Evolutionary conservation across 2,797 vertebrate genomes (phyloP), one percentile per base, ranked within the genome.

Genomic region (Neostethus bicornis): DNA sequence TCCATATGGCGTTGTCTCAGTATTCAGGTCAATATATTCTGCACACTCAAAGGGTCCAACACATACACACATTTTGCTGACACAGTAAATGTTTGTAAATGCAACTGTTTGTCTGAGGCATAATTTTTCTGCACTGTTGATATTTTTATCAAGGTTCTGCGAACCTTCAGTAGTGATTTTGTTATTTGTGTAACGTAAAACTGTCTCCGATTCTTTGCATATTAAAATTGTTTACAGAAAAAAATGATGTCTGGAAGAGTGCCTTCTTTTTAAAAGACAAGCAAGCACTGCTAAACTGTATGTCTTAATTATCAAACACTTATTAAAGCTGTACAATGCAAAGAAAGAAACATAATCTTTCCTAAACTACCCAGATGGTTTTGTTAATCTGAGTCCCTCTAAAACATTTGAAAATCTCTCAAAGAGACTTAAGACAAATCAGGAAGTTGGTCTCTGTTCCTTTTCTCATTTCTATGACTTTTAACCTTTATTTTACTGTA

Each of bases 171-270:
- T 80, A 38, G 77, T 82, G 71, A 73, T 80, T 74, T 39, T 77
- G 77, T 79, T 79, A 84, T 71, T 69, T 70, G 78, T 87, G 79
- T 76, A 81, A 80, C 77, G 81, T 88, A 71, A 79, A 85, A 66
- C 55, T 75, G 77, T 84, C 77, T 61, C 64, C 66, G 75, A 81
- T 79, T 86, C 66, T 88, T 85, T 87, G 81, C 88, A 80, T 81
- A 90, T 83, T 87, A 90, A 91, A 90, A 60, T 21, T 73, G 69
- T 78, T 87, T 87, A 75, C 75, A 73, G 54, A 80, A 79, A 73
- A 23, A 50, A 56, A 56, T 35, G 23, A 44, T 66, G 63, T 73
- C 45, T 59, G n/a, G n/a, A n/a, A n/a, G n/a, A n/a, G n/a, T 67
- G 20, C 47, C 8, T 69, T 43, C 38, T 37, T 0, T 32, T 29